A percentile compares a stretch with the other conserved stretches of the same genome.
phyloP scores from a whole-genome alignment of 2,113 vertebrate genomes.

The Lathamus discolor region DNA sequence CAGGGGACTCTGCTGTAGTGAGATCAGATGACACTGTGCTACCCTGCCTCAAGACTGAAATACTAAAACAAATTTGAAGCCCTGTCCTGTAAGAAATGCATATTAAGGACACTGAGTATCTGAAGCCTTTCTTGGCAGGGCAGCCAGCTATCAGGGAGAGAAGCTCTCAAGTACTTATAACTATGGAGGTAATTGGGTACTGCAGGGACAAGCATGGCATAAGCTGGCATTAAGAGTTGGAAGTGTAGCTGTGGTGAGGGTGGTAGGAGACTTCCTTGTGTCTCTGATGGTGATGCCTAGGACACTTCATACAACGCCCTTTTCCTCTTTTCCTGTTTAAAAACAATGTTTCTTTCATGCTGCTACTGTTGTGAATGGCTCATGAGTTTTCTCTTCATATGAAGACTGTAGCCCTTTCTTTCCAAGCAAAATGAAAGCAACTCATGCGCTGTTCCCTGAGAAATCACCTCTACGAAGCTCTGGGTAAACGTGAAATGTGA shows the following conservation, averaged over 20 bases:
- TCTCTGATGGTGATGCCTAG: not conserved
- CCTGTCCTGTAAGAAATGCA: not conserved
- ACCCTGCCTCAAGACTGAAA: not conserved
- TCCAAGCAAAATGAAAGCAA: not conserved
- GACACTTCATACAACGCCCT: not conserved
- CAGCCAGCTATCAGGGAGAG: not conserved
- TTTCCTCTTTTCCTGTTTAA: not conserved
- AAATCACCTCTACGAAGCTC: not conserved
- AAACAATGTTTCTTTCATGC: not conserved
- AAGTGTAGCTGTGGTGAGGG: not conserved
- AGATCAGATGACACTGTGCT: not conserved
- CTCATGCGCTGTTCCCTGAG: not conserved
- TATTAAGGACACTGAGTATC: not conserved
- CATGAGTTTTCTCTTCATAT: not conserved
- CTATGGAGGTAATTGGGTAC: not conserved
- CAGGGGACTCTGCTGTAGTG: not conserved
- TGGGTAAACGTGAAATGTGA: not conserved
- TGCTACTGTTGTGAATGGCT: not conserved
- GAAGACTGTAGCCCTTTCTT: not conserved
- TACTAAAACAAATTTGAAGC: not conserved
- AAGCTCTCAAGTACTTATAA: not conserved
- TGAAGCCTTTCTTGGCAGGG: not conserved
- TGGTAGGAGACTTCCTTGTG: not conserved
- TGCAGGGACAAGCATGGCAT: not conserved
- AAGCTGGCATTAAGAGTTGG: not conserved